Evolutionary conservation across 2,113 vertebrate genomes (phyloP), one percentile per base, ranked within the genome.

Genomic region (Pygoscelis adeliae): DNA sequence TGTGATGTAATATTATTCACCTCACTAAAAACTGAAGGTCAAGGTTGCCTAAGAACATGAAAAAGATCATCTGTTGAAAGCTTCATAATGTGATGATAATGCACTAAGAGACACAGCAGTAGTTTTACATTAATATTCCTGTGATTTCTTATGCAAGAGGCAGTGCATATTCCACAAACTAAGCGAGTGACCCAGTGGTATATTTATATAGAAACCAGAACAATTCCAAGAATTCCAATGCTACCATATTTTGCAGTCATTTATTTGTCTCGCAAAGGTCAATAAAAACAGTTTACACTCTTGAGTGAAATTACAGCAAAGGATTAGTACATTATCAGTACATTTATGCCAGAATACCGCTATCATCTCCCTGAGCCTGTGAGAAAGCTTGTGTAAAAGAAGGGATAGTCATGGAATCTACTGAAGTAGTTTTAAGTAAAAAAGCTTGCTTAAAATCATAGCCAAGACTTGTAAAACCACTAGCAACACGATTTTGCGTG

Each of bases 1-100:
- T 98, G 97, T 97, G 98, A 98, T 98, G 98, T 97, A 97, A 97
- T 98, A 98, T 98, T 98, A 98, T 96, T 98, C 98, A 97, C 96
- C 88, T 91, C 96, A 95, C 97, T 97, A 97, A 98, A 96, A 98
- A 97, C 26, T 96, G 98, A 98, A 99, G 98, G 98, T 99, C 98
- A 98, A 98, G 96, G 98, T 98, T 98, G 97, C 98, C 98, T 96
- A 97, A 96, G 83, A 96, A 95, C 88, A 93, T 95, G 94, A 97
- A 97, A 97, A 98, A 98, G 95, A 98, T 97, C 94, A 91, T 95
- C 80, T 89, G 69, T 95, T 97, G 97, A 97, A 97, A 98, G 95
- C 93, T 93, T 96, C 71, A 58, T 98, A 98, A 98, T 97, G 91
- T 76, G 80, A 94, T 90, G 94, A 93, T 97, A 98, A 97, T 97